Percentiles rank a stretch among this genome's conserved stretches.
phyloP scores from a whole-genome alignment of 2,888 invertebrate species.

The Strigamia maritima region DNA sequence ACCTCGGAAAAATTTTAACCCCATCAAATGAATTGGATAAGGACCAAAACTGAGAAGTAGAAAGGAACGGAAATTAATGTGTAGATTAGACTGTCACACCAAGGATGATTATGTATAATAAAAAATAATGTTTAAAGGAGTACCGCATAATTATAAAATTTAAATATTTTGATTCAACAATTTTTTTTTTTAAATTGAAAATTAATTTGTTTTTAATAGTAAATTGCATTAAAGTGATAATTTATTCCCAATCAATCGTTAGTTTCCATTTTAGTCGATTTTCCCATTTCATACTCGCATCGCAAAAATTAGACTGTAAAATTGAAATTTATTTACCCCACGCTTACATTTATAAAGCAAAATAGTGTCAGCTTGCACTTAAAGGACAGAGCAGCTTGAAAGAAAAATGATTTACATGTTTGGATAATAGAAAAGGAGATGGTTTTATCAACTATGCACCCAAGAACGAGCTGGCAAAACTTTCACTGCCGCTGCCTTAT shows the following conservation, averaged over 20 bases:
- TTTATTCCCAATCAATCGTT: too few species aligned
- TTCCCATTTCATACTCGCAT: neutral
- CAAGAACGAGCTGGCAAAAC: neutral
- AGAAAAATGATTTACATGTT: conserved; percentile 27
- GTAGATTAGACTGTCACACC: too few species aligned
- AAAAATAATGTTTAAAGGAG: too few species aligned
- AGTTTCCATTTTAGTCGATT: too few species aligned
- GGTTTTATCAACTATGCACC: conserved; percentile 10
- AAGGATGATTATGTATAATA: too few species aligned
- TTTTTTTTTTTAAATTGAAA: too few species aligned
- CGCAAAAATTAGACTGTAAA: neutral
- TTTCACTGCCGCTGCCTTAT: conserved; percentile 3
- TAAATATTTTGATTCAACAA: too few species aligned
- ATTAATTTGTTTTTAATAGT: too few species aligned
- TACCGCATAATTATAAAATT: too few species aligned
- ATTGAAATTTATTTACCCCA: neutral
- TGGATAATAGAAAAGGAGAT: neutral
- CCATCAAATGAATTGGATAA: conserved; percentile 8
- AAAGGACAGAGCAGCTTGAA: conserved; percentile 17
- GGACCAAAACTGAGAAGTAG: neutral
- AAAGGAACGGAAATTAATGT: neutral
- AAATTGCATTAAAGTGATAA: too few species aligned
- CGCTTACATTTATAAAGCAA: neutral
- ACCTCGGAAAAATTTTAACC: conserved; percentile 13
- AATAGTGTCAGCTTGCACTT: neutral